Base-by-base conservation (phyloP, 64 coral and sea anemone genomes). In the Porites australiensis region DNA sequence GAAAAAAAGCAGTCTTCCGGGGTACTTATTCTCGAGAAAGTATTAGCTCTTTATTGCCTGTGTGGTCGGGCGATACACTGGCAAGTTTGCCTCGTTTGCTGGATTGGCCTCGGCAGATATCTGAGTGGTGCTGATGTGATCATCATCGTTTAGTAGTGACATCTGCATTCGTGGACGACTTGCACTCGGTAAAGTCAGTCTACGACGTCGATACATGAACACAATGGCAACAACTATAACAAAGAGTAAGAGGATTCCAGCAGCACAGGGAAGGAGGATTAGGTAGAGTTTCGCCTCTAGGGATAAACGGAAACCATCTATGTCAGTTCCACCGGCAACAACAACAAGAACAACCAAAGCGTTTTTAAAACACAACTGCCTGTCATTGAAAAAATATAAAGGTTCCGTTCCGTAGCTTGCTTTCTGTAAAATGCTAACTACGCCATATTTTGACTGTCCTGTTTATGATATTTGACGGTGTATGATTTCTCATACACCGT, bases 61-160 rank as follows among this genome's bases (percentile, higher is more conserved):
- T 6, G 81, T 84, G 5, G 81, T 84, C 69, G 81, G 81, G 69
- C 81, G 81, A 68, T 84, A 84, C 15, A 84, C 81, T 4, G 81
- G 81, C 46, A 84, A 68, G 19, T 22, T 84, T 9, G 81, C 81
- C 46, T 84, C 81, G 64, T 49, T 84, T 48, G 63, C 45, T 20
- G 81, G 63, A 22, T 65, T 61, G 12, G 62, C 60, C 18, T 84
- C 81, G 27, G 27, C 81, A 50, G 81, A 84, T 21, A 84, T 68
- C 10, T 84, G 81, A 84, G 81, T 68, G 44, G 52, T 27, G 57
- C 77, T 80, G 3, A 80, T 58, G 54, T 80, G 22, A 44, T 80
- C 77, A 50, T 49, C 81, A 7, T 84, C 81, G 12, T 84, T 68
- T 5, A 84, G 44, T 67, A 67, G 37, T 10, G 81, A 84, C 81